These are phyloP conservation scores for Saturnia pavonia DNA, from an alignment of 2,888 invertebrate genomes.

Conservation along the genomic window DNA sequence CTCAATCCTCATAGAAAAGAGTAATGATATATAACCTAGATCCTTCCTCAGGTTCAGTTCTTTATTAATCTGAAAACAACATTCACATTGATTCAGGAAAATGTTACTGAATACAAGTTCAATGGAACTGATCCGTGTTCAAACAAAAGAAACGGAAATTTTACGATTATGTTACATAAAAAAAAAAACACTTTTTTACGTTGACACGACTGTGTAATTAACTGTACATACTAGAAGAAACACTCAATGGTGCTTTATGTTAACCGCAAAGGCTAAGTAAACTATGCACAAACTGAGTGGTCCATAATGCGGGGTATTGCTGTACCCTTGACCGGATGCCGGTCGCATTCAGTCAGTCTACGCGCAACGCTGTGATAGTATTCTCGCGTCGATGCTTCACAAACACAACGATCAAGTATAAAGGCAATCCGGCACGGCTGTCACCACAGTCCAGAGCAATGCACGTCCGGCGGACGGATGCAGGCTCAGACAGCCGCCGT, in stretches of 20 bases:
- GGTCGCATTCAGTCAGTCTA: slow-evolving; percentile 68
- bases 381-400: slow-evolving; percentile 57
- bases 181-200: no score
- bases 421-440: slow-evolving; percentile 40
- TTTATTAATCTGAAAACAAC: neutral
- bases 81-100: no score
- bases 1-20: neutral
- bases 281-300: slow-evolving; percentile 26
- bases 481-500: slow-evolving; percentile 23
- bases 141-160: no score
- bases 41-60: neutral
- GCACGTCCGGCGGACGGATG: slow-evolving; percentile 47
- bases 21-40: neutral
- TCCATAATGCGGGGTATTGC: slow-evolving; percentile 46
- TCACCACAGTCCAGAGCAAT: slow-evolving; percentile 55
- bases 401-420: slow-evolving; percentile 42
- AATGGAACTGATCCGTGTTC: no score
- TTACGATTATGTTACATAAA: no score
- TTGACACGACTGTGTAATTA: no score
- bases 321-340: slow-evolving; percentile 67
- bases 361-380: slow-evolving; percentile 62
- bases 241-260: neutral
- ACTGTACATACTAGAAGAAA: neutral
- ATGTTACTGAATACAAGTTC: no score
- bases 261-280: neutral